Evolutionary conservation across 2,888 invertebrate species (phyloP), one percentile per base, ranked within the genome.

Genomic region (Dastarcus helophoroides): DNA sequence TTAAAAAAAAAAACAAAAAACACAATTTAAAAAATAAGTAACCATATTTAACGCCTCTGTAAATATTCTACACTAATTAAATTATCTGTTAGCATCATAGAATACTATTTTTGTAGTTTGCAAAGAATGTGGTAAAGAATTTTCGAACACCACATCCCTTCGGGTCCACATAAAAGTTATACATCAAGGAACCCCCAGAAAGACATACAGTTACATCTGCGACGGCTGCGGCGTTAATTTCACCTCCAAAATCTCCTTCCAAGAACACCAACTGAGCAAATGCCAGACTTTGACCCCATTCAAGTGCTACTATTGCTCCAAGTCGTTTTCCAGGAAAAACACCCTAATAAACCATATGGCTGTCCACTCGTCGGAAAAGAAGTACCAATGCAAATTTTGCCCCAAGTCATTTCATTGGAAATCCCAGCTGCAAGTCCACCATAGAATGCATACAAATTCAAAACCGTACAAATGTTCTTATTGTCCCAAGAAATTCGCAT

Each of bases 401-500:
- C 50, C 49, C 0, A 60, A 60, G 37, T 46, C 41, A 22, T 61
- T 56, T 36, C 50, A 51, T 14, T 56, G 57, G 43, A 56, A 56
- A 37, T 58, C 56, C 4, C 58, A 60, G 36, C 38, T 58, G 15
- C 55, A 54, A 35, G 48, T 58, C 11, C 62, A 62, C 39, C 52
- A 54, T 41, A 53, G 64, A 14, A 56, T 58, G 1, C 68, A 68
- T 40, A 64, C 62, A 1, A 64, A 66, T 9, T 61, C 62, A 36
- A 67, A 67, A 37, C 67, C 68, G 3, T 68, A 61, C 40, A 60
- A 63, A 40, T 68, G 68, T 40, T 53, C 50, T 26, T 51, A 48
- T 35, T 56, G 54, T 31, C 49, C 52, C 1, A 57, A 54, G 35
- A 48, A 58, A 8, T 67, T 67, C 47, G 55, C 60, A 1, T 60